phyloP scores from a whole-genome alignment of 2,797 vertebrate genomes.

The Rhodeus uyekii region DNA sequence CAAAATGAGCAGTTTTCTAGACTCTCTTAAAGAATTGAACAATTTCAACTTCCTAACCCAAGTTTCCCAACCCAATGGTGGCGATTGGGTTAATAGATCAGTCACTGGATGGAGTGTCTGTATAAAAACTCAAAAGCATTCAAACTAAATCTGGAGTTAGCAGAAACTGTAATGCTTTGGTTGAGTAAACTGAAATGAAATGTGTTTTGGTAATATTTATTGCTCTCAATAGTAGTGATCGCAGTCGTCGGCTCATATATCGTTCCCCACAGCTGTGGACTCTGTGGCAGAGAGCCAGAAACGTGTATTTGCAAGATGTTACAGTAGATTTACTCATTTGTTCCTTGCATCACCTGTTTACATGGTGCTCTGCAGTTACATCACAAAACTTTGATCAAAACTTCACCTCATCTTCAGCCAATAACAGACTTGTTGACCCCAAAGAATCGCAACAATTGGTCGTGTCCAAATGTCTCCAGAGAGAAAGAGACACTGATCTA shows the following conservation, averaged over 20 bases:
- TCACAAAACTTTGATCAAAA: slow-evolving; percentile 58
- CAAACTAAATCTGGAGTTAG: no score
- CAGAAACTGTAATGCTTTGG: no score
- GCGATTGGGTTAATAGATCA: no score
- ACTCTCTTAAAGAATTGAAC: no score
- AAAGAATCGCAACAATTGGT: slow-evolving; percentile 43
- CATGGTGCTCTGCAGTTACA: slow-evolving; percentile 57
- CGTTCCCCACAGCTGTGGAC: not conserved
- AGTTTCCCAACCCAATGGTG: no score
- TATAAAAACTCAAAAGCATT: no score
- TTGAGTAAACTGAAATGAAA: not conserved
- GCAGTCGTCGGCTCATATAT: not conserved
- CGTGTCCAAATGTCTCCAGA: slow-evolving; percentile 36
- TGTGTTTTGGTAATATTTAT: not conserved
- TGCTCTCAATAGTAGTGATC: not conserved
- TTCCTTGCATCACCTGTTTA: slow-evolving; percentile 80
- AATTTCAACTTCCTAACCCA: no score
- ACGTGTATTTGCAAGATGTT: slow-evolving; percentile 67
- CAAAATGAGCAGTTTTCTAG: no score
- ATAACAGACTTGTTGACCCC: slow-evolving; percentile 32
- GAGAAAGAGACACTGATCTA: slow-evolving; percentile 27
- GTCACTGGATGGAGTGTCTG: no score
- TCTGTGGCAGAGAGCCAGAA: slow-evolving; percentile 7
- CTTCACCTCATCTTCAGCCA: slow-evolving; percentile 46
- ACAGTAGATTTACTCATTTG: slow-evolving; percentile 70